Evolutionary conservation across 2,797 vertebrate species (phyloP).

Genomic region (Dendrocincla tyrannina): DNA sequence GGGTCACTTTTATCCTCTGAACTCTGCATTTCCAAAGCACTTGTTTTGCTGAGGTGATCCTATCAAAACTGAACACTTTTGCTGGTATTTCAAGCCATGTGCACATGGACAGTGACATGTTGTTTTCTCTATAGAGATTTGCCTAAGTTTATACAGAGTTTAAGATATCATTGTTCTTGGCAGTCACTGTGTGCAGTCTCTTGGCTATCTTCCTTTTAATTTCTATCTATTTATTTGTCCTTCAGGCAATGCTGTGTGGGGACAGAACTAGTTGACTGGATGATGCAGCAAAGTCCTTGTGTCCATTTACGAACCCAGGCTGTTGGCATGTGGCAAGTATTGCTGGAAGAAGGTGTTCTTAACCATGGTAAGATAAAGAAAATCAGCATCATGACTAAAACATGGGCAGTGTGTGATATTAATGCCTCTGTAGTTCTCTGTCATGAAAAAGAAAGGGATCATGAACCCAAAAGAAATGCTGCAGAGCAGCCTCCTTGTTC

Average conservation of each 20-base stretch:
- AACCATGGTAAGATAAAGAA: conserved; percentile 88
- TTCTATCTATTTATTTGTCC: neutral
- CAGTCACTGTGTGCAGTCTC: neutral
- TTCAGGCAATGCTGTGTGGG: conserved; percentile 95
- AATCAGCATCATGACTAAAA: neutral
- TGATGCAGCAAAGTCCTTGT: conserved; percentile 92
- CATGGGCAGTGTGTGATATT: neutral
- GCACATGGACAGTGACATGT: accelerated
- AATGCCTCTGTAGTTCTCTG: neutral
- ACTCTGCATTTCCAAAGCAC: neutral
- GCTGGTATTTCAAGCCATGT: neutral
- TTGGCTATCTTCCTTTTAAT: neutral
- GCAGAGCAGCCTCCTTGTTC: conserved; percentile 3
- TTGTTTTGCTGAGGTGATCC: neutral
- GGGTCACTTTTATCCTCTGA: neutral
- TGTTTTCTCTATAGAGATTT: neutral
- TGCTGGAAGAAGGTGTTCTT: conserved; percentile 94
- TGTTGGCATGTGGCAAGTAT: conserved; percentile 98
- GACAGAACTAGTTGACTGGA: conserved; percentile 97
- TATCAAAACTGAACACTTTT: neutral
- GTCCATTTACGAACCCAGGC: conserved; percentile 93
- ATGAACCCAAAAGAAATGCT: neutral
- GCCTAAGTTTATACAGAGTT: neutral
- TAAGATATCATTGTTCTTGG: neutral
- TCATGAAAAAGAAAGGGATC: neutral